Conservation (phyloP, 2,797 vertebrate genomes). For the Lutra lutra region DNA sequence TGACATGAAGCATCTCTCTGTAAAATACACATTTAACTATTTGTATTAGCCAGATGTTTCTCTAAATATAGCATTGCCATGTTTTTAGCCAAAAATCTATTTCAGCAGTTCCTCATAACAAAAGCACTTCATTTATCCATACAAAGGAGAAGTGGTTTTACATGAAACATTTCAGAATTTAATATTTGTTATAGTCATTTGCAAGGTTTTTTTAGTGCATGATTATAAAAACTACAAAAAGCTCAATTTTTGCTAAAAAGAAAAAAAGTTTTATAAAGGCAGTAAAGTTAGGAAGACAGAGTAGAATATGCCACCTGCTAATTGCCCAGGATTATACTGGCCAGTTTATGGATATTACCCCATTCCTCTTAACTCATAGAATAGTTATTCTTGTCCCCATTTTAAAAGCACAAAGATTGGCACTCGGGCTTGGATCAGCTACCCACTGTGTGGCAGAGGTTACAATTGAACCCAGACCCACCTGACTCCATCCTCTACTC, state of each 20-base stretch:
- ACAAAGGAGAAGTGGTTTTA: not conserved
- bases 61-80: not conserved
- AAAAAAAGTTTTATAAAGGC: not conserved
- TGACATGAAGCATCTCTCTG: not conserved
- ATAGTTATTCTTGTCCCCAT: not conserved
- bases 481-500: not conserved
- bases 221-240: constrained; percentile 11
- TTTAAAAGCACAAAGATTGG: not conserved
- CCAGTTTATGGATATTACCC: not conserved
- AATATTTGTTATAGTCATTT: not conserved
- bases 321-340: not conserved
- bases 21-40: not conserved
- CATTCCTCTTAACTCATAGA: not conserved
- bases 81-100: constrained; percentile 22
- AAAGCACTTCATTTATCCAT: constrained; percentile 1
- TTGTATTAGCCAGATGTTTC: not conserved
- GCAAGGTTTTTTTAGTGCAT: not conserved
- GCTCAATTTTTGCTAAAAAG: not conserved
- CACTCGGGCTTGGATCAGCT: not conserved
- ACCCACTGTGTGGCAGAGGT: not conserved
- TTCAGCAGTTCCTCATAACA: not conserved
- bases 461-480: not conserved
- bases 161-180: constrained; percentile 10
- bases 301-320: not conserved
- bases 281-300: not conserved